Base-by-base conservation (phyloP, 2,797 vertebrate genomes). In the Coreius guichenoti region DNA sequence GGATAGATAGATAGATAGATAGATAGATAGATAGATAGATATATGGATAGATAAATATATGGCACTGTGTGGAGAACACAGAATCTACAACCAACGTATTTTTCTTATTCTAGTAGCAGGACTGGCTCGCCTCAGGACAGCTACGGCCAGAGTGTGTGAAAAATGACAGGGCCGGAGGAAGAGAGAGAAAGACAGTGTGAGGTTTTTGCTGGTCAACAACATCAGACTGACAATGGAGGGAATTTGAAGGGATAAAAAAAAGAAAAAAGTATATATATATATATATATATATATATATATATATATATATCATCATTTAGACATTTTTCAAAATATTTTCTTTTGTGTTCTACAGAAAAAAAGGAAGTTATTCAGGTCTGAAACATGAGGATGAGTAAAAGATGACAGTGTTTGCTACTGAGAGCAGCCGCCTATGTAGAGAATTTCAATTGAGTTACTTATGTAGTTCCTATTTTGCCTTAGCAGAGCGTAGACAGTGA, bases 41-140 rank as follows among this genome's bases (percentile, higher is more conserved):
- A 43, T 36, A 39, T 23, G 29, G 61, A 63, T 14, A 63, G 26
- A 61, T 26, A 61, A 8, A n/a, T 12, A n/a, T n/a, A n/a, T n/a
- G n/a, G 14, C 80, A 54, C 33, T 14, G 51, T 45, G 68, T 17
- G 21, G 19, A 69, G 51, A 61, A 45, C n/a, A 36, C 1, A 0
- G 26, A 49, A 39, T 36, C 45, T 49, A 45, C 29, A 68, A 54
- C 7, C 16, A 16, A 39, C 19, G 63, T 39, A 83, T 83, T 75
- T 36, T 17, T 83, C 45, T 75, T 76, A 74, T 75, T 76, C 54
- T 56, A 77, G 47, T 54, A 68, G n/a, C 47, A 54, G 47, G 47
- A 84, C 23, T 11, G 9, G 23, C 31, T 14, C 1, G n/a, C 61
- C 73, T 68, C 16, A 45, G 73, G 73, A 84, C n/a, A 68, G 82